Evolutionary conservation across 2,888 invertebrate genomes (phyloP).

Genomic region (Drosophila suboccidentalis): DNA sequence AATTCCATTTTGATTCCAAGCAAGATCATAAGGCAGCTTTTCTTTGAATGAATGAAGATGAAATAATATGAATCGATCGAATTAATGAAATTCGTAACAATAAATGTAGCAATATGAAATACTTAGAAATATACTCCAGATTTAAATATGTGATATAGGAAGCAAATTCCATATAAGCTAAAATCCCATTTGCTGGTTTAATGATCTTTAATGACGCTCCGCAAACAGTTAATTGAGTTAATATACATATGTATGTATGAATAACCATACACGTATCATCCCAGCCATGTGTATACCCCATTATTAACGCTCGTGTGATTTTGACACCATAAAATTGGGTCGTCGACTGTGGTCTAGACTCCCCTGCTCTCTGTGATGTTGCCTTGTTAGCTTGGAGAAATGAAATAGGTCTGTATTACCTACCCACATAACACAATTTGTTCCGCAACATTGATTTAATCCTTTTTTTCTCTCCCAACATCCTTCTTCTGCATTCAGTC

Average conservation of each 20-base stretch:
- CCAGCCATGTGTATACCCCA: slow-evolving; percentile 35
- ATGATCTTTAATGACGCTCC: slow-evolving; percentile 25
- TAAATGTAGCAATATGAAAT: not conserved
- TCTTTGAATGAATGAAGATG: not conserved
- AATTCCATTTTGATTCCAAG: not conserved
- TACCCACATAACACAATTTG: slow-evolving; percentile 71
- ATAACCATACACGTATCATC: slow-evolving; percentile 11
- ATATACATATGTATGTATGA: slow-evolving; percentile 13
- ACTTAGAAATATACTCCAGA: not conserved
- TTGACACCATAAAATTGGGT: slow-evolving; percentile 79
- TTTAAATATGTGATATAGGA: no score
- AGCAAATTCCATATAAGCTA: not conserved
- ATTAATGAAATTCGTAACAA: not conserved
- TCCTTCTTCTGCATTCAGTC: slow-evolving; percentile 31
- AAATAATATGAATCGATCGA: not conserved
- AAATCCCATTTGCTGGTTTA: not conserved
- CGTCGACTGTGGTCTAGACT: slow-evolving; percentile 61
- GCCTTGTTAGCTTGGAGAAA: slow-evolving; percentile 72
- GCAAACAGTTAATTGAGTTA: slow-evolving; percentile 33
- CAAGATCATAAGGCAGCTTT: not conserved
- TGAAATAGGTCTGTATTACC: slow-evolving; percentile 71
- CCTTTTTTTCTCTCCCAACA: slow-evolving; percentile 63
- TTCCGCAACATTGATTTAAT: slow-evolving; percentile 81
- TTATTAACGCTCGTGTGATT: slow-evolving; percentile 80
- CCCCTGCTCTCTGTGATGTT: slow-evolving; percentile 46